phyloP scores from a whole-genome alignment of 2,113 vertebrate species.

The Tachuris rubrigastra region DNA sequence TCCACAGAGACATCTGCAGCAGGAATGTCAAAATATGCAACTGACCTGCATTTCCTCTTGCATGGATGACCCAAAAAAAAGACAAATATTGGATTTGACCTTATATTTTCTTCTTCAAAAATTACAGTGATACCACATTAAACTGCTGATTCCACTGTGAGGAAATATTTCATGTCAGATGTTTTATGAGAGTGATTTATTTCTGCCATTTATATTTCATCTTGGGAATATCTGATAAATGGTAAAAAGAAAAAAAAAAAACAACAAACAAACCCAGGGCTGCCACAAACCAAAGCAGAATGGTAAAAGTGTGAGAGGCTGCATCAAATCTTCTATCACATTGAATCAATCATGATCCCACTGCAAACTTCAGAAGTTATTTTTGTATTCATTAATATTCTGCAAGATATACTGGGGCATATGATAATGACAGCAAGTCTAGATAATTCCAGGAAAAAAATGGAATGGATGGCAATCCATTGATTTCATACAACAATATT shows the following conservation, averaged over 20 bases:
- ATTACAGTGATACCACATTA: neutral
- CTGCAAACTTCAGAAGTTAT: neutral
- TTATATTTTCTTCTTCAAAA: neutral
- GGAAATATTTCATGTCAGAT: neutral
- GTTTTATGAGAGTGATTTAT: neutral
- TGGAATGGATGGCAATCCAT: neutral
- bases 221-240: neutral
- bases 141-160: neutral
- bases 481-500: neutral
- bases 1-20: neutral
- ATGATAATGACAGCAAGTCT: neutral
- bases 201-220: neutral
- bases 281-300: neutral
- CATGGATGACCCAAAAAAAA: neutral
- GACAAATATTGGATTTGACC: neutral
- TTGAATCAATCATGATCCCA: neutral
- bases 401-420: neutral
- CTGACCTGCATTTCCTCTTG: neutral
- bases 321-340: neutral
- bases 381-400: slow-evolving; percentile 19
- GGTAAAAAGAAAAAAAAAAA: neutral
- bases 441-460: neutral
- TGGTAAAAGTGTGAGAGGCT: neutral
- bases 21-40: neutral
- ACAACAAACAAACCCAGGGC: neutral